A percentile compares a stretch with the other conserved stretches of the same genome.
Conservation (phyloP, 2,888 invertebrate species). For the Drosophila nr. perissopoda region DNA sequence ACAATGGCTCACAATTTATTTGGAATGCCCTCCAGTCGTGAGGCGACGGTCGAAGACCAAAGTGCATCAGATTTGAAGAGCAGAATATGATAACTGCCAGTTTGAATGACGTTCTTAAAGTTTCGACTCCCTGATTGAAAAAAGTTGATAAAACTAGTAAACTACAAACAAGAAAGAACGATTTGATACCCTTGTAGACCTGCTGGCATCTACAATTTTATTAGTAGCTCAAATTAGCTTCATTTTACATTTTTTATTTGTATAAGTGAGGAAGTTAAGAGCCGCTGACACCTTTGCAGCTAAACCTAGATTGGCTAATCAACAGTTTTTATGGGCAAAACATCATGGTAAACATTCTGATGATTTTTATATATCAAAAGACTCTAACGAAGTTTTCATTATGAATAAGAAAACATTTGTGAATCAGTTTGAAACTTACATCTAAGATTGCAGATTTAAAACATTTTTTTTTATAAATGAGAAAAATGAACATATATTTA, state of each 20-base stretch:
- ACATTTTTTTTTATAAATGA: not conserved
- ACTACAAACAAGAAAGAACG: not conserved
- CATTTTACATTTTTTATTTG: not conserved
- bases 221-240: not conserved
- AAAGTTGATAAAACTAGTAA: not conserved
- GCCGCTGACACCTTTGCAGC: too few relatives aligned
- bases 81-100: not conserved
- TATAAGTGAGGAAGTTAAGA: too few relatives aligned
- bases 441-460: not conserved
- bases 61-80: not conserved
- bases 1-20: conserved; percentile 16
- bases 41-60: not conserved
- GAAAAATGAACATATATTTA: not conserved
- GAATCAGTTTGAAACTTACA: not conserved
- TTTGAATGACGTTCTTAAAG: not conserved
- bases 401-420: too few relatives aligned
- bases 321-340: too few relatives aligned
- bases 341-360: too few relatives aligned
- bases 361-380: too few relatives aligned
- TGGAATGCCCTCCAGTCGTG: not conserved
- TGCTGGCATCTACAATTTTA: not conserved
- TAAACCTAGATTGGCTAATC: too few relatives aligned
- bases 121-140: not conserved
- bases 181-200: not conserved
- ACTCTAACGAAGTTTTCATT: too few relatives aligned